Conservation (phyloP, 2,888 invertebrate genomes). For the Drosophila siamana region DNA sequence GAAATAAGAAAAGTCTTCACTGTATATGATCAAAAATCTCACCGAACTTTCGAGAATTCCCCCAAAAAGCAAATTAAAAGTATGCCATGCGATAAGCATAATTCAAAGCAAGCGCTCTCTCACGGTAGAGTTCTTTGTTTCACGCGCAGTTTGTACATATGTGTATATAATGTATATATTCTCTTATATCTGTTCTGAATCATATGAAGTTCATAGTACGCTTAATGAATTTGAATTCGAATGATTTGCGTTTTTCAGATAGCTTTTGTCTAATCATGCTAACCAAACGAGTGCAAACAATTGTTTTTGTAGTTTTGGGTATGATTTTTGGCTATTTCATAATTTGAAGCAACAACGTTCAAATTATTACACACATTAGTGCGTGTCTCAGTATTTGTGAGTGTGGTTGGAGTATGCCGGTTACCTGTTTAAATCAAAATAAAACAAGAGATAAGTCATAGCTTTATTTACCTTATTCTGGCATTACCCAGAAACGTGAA, state of each 20-base stretch:
- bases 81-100: slow-evolving; percentile 48
- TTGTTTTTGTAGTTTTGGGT: too few relatives aligned
- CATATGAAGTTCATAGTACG: slow-evolving; percentile 51
- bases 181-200: slow-evolving; percentile 23
- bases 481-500: slow-evolving; percentile 57
- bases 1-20: not conserved
- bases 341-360: slow-evolving; percentile 58
- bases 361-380: slow-evolving; percentile 16
- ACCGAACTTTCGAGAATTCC: slow-evolving; percentile 46
- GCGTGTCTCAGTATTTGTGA: too few relatives aligned
- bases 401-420: slow-evolving; percentile 20
- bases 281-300: not conserved
- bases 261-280: slow-evolving; percentile 45
- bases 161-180: not conserved
- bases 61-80: slow-evolving; percentile 23
- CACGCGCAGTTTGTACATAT: slow-evolving; percentile 1
- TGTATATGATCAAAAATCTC: slow-evolving; percentile 18
- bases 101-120: slow-evolving; percentile 24
- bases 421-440: slow-evolving; percentile 47
- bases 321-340: slow-evolving; percentile 49
- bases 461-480: slow-evolving; percentile 23
- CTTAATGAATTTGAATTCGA: slow-evolving; percentile 51
- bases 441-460: slow-evolving; percentile 17
- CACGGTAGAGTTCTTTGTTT: slow-evolving; percentile 22
- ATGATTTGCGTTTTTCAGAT: slow-evolving; percentile 51